Evolutionary conservation across 2,797 vertebrate genomes (phyloP), one percentile per base, ranked within the genome.

Genomic region (Acrossocheilus wenchowensis): DNA sequence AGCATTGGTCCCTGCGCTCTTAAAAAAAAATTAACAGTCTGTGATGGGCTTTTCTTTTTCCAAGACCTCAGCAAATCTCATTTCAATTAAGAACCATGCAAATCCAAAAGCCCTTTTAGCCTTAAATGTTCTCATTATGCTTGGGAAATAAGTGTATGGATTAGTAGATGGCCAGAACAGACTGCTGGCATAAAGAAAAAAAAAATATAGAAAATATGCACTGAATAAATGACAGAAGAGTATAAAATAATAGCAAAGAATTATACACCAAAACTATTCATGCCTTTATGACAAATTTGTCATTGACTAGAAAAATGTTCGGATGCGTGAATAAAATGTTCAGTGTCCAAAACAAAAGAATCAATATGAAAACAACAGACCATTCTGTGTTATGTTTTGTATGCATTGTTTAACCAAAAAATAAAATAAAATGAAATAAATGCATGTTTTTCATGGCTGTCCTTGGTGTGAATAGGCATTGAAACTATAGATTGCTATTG

Each of bases 11-110:
- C 3, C 82, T 82, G 26, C 14, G 41, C 54, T 82, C 68, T 21
- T 41, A 52, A 30, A n/a, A 54, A 54, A 12, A 54, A 17, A n/a
- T 4, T 48, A 48, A 75, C 54, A 43, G 26, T 30, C 57, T 62
- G 10, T 36, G n/a, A 75, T 17, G 12, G 71, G 39, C 17, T 75
- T 30, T 64, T 52, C 52, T n/a, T 64, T 64, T 48, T 57, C 82
- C 30, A 81, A 43, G 64, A 60, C 34, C 50, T 60, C 14, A 82
- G 50, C 39, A 26, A 68, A 78, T 68, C 43, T 82, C 19, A 54
- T 69, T 66, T 74, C 74, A 75, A 85, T 60, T 82, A 85, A 78
- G 26, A 85, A 41, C 60, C 26, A 74, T 30, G 23, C 71, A 39
- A 85, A 50, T 73, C 26, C 54, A 45, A 77, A 85, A 43, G 39